Conservation (phyloP, 2,797 vertebrate genomes). For the Microctenopoma steveboyesi region DNA sequence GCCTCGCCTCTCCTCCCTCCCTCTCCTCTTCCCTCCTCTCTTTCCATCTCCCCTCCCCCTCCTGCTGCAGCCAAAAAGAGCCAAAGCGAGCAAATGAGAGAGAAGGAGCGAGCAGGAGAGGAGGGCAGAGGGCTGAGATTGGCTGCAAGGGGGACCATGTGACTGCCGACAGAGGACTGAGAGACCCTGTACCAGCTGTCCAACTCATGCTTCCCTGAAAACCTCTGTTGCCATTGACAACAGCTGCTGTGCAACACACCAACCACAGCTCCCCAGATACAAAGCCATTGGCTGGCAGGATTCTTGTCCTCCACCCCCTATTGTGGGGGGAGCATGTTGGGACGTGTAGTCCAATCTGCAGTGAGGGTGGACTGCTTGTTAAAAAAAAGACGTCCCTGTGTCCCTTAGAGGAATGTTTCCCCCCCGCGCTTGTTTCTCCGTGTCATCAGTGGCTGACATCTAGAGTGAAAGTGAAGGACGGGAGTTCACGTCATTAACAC, state of each 20-base stretch:
- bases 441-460: background rate
- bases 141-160: conserved; percentile 71
- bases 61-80: conserved; percentile 59
- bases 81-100: conserved; percentile 60
- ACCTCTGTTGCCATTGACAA: conserved; percentile 85
- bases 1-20: conserved; percentile 52
- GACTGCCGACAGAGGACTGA: conserved; percentile 60
- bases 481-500: background rate
- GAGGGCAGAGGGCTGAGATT: conserved; percentile 65
- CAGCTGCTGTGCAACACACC: conserved; percentile 76
- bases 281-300: conserved; percentile 76
- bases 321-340: conserved; percentile 72
- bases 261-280: conserved; percentile 61
- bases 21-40: conserved; percentile 62
- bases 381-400: conserved; percentile 40
- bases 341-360: conserved; percentile 74
- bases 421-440: conserved; percentile 8
- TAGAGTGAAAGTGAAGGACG: background rate
- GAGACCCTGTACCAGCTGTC: conserved; percentile 83
- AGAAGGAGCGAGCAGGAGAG: conserved; percentile 43
- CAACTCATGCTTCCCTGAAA: conserved; percentile 80
- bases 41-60: conserved; percentile 71
- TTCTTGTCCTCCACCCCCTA: conserved; percentile 50
- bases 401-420: conserved; percentile 41
- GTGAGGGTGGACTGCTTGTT: conserved; percentile 1